These are phyloP conservation scores for Xenopus laevis DNA, from an alignment of 2,113 vertebrate genomes.

Conservation along the genomic window DNA sequence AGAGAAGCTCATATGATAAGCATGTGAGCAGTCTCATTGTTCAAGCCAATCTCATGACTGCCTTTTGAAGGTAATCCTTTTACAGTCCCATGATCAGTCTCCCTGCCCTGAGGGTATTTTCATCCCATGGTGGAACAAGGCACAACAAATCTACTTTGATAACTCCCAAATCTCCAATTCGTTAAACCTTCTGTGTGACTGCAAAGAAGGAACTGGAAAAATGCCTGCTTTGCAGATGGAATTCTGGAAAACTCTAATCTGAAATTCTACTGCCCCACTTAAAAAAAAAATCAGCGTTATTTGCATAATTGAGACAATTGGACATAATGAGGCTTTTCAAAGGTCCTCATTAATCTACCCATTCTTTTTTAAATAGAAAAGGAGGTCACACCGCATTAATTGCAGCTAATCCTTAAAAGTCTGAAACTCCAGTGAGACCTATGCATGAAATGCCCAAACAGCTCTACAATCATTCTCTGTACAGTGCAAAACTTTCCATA, in stretches of 20 bases:
- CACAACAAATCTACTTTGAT: constrained; percentile 88
- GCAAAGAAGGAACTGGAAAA: constrained; percentile 41
- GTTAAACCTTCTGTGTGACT: constrained; percentile 67
- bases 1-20: constrained; percentile 84
- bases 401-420: constrained; percentile 73
- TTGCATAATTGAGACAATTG: constrained; percentile 95
- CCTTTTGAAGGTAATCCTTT: constrained; percentile 86
- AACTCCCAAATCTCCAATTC: constrained; percentile 73
- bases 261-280: constrained; percentile 65
- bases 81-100: constrained; percentile 87
- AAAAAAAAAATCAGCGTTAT: constrained; percentile 76
- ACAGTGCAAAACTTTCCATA: constrained; percentile 46
- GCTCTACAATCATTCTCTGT: constrained; percentile 46
- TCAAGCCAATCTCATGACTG: constrained; percentile 84
- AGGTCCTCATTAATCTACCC: constrained; percentile 68
- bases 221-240: constrained; percentile 47
- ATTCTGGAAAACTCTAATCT: constrained; percentile 65
- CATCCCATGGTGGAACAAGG: constrained; percentile 81
- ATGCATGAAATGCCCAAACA: constrained; percentile 49
- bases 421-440: constrained; percentile 55
- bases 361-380: constrained; percentile 62
- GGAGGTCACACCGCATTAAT: constrained; percentile 76
- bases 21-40: constrained; percentile 86
- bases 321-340: constrained; percentile 75
- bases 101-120: constrained; percentile 85